These are phyloP conservation scores for Troides helena DNA, from an alignment of 2,888 invertebrate species.

Conservation along the genomic window DNA sequence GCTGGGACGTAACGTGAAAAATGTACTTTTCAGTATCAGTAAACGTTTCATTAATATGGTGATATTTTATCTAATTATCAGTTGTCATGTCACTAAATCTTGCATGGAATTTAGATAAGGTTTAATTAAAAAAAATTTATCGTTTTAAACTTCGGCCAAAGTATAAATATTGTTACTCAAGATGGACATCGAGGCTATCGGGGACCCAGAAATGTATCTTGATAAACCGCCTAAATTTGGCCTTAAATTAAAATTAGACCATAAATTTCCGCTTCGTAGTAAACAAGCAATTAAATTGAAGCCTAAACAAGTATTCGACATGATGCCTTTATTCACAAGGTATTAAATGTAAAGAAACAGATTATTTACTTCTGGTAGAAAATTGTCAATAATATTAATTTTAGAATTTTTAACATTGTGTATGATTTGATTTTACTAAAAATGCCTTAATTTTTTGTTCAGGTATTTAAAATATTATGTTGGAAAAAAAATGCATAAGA, in stretches of 20 bases:
- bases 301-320: slow-evolving; percentile 84
- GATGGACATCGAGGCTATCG: slow-evolving; percentile 39
- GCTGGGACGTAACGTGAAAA: slow-evolving; percentile 4
- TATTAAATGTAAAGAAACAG: slow-evolving; percentile 45
- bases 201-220: slow-evolving; percentile 39
- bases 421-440: not conserved
- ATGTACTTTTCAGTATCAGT: slow-evolving; percentile 8
- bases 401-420: not conserved
- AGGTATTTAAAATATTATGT: slow-evolving; percentile 88
- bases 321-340: slow-evolving; percentile 87
- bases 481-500: slow-evolving; percentile 81
- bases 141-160: not conserved
- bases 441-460: slow-evolving; percentile 39
- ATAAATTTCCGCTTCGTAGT: slow-evolving; percentile 87
- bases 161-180: slow-evolving; percentile 18
- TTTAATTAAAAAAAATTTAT: slow-evolving; percentile 9
- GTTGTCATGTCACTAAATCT: slow-evolving; percentile 14
- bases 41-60: slow-evolving; percentile 16
- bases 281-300: slow-evolving; percentile 83
- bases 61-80: slow-evolving; percentile 20
- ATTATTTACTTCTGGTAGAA: not conserved
- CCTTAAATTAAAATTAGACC: slow-evolving; percentile 86
- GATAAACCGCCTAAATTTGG: slow-evolving; percentile 83
- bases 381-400: not conserved
- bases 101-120: slow-evolving; percentile 6